These are phyloP conservation scores for Jacana jacana DNA, from an alignment of 2,113 vertebrate genomes.

Conservation along the genomic window DNA sequence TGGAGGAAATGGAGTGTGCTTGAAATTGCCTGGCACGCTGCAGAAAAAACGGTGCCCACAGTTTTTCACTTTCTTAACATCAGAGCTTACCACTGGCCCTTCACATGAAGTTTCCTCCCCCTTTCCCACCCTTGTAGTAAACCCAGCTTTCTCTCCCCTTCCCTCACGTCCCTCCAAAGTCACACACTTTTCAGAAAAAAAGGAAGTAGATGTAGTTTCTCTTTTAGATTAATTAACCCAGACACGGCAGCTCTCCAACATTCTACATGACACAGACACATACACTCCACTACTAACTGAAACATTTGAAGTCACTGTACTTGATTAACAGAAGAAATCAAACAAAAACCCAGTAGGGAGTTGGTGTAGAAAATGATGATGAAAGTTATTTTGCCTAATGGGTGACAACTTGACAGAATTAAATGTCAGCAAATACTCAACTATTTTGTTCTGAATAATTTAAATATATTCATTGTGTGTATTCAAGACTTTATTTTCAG, in stretches of 20 bases:
- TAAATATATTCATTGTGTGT: background rate
- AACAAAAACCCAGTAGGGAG: background rate
- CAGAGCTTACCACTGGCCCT: background rate
- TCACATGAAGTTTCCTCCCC: background rate
- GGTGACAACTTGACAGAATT: background rate
- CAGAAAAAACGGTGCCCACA: background rate
- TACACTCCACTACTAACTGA: background rate
- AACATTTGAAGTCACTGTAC: background rate
- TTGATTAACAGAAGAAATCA: background rate
- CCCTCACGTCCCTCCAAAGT: background rate
- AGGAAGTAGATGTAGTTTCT: conserved; percentile 28
- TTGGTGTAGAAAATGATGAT: background rate
- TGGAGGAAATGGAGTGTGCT: background rate
- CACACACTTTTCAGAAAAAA: background rate
- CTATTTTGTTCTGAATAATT: background rate
- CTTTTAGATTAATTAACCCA: background rate
- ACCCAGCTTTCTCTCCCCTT: background rate
- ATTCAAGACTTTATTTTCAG: background rate
- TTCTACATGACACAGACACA: background rate
- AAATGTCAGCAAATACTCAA: background rate
- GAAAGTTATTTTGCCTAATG: background rate
- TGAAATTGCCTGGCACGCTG: background rate
- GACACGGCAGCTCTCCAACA: background rate
- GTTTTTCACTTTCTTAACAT: background rate
- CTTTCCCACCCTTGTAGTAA: background rate